Evolutionary conservation across 2,888 invertebrate genomes (phyloP).

Genomic region (Parapristionchus giblindavisi): DNA sequence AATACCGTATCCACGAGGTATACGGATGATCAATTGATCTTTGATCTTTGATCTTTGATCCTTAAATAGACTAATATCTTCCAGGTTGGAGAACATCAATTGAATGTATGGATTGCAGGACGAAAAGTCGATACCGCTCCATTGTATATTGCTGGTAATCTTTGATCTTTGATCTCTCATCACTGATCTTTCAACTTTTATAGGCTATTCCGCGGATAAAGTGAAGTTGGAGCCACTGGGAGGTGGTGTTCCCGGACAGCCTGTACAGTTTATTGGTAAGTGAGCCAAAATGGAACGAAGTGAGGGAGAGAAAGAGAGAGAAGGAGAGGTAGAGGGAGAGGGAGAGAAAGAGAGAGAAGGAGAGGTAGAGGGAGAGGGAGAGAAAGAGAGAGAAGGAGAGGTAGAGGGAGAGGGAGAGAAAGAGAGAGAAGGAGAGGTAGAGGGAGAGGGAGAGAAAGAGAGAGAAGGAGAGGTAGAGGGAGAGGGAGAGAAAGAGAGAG

Average conservation of each 20-base stretch:
- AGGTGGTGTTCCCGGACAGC: constrained; percentile 91
- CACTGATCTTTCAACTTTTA: constrained; percentile 87
- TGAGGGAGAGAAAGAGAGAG: constrained; percentile 5
- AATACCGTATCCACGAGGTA: constrained; percentile 81
- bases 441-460: constrained; percentile 12
- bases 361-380: background rate
- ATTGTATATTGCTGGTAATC: constrained; percentile 52
- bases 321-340: background rate
- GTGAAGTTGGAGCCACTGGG: constrained; percentile 93
- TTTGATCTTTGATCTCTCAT: constrained; percentile 73
- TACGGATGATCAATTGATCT: background rate
- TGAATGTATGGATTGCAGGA: constrained; percentile 88
- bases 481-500: constrained; percentile 1
- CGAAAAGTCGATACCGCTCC: constrained; percentile 75
- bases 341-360: constrained; percentile 5
- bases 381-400: background rate
- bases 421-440: background rate
- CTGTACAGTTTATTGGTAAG: constrained; percentile 92
- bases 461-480: background rate
- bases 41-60: background rate
- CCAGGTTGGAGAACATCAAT: constrained; percentile 80
- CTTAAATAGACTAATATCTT: constrained; percentile 7
- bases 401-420: too few species aligned
- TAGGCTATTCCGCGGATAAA: constrained; percentile 77
- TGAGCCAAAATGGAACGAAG: constrained; percentile 34